Conservation (phyloP, 2,797 vertebrate genomes). For the Sciurus carolinensis region DNA sequence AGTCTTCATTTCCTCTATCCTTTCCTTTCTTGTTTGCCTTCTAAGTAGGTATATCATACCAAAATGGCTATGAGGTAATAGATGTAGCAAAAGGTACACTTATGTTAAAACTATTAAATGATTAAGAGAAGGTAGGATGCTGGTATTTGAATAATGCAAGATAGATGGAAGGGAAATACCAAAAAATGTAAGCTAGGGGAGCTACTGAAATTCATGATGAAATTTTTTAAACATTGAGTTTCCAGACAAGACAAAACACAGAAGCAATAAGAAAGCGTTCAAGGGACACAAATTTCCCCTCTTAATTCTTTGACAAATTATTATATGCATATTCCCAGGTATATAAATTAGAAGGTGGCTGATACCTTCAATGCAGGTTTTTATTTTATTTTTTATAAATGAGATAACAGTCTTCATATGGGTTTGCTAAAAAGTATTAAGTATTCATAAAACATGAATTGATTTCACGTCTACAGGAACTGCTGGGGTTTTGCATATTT, state of each 20-base stretch:
- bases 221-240: slow-evolving; percentile 14
- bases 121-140: background rate
- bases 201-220: background rate
- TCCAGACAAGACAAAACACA: slow-evolving; percentile 31
- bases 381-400: background rate
- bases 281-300: background rate
- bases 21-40: background rate
- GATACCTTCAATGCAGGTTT: background rate
- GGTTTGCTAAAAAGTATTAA: slow-evolving; percentile 61
- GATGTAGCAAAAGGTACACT: background rate
- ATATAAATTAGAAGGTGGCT: background rate
- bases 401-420: background rate
- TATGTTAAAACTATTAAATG: background rate
- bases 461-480: background rate
- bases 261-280: background rate
- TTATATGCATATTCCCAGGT: background rate
- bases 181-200: background rate
- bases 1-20: background rate
- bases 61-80: background rate
- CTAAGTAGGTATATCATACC: background rate
- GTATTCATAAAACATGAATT: background rate
- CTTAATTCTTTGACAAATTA: background rate
- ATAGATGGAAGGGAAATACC: background rate
- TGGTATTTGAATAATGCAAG: background rate
- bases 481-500: slow-evolving; percentile 39